A percentile compares a stretch with the other conserved stretches of the same genome.
Evolutionary conservation across 2,113 vertebrate genomes (phyloP).

Genomic region (Daboia siamensis): DNA sequence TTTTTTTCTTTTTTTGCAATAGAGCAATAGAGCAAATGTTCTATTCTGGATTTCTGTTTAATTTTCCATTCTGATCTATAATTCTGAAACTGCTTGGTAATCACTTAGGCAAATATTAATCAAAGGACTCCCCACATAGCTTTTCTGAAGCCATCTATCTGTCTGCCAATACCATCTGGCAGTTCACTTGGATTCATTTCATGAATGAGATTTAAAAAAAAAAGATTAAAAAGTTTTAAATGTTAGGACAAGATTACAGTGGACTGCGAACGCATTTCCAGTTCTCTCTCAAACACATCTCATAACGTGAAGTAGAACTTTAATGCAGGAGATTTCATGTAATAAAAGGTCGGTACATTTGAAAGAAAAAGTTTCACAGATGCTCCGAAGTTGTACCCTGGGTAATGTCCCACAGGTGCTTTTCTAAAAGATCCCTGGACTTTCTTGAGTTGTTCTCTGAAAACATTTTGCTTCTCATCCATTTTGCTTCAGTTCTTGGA

Average conservation of each 20-base stretch:
- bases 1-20: neutral
- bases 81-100: neutral
- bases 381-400: fast-evolving
- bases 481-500: neutral
- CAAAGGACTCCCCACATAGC: neutral
- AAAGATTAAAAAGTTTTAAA: neutral
- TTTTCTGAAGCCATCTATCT: neutral
- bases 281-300: no score
- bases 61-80: neutral
- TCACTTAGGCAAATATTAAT: neutral
- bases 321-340: neutral
- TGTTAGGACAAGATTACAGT: neutral
- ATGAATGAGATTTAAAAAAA: neutral
- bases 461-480: neutral
- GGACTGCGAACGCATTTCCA: neutral
- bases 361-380: neutral
- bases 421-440: neutral
- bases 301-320: neutral
- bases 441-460: neutral
- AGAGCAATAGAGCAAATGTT: neutral
- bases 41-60: neutral
- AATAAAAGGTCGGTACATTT: neutral
- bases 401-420: neutral
- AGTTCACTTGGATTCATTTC: neutral
- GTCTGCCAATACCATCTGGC: neutral